phyloP scores from a whole-genome alignment of 2,113 vertebrate species.

The Corythaixoides concolor region DNA sequence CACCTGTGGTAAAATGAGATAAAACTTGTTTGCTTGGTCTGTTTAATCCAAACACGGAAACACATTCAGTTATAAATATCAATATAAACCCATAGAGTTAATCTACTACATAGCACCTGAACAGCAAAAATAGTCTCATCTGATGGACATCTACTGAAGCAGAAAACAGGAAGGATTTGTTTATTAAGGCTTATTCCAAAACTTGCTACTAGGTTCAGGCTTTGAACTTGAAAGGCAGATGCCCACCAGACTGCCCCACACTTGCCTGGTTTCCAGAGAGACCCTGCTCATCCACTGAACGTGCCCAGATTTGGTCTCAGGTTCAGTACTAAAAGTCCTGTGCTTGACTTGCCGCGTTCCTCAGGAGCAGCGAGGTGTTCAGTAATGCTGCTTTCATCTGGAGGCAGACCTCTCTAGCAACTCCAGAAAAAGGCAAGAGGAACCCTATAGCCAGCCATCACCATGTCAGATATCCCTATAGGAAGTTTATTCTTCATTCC shows the following conservation, averaged over 20 bases:
- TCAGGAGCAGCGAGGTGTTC: background rate
- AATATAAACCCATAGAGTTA: background rate
- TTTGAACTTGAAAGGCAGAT: background rate
- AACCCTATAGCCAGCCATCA: background rate
- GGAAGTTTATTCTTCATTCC: background rate
- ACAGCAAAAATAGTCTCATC: background rate
- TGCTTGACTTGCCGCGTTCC: background rate
- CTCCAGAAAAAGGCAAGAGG: background rate
- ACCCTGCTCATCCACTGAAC: background rate
- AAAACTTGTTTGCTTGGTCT: background rate
- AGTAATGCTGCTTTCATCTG: accelerated
- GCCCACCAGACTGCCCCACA: background rate
- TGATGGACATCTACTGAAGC: background rate
- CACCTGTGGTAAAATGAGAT: too few species aligned
- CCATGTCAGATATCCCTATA: accelerated
- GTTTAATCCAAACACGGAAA: background rate
- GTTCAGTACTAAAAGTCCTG: background rate
- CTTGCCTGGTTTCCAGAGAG: background rate
- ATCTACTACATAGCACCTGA: background rate
- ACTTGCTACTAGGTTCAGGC: background rate
- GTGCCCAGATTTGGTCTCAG: background rate
- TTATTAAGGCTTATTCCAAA: background rate
- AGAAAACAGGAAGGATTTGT: background rate
- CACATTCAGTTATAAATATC: background rate
- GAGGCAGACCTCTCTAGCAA: background rate